Evolutionary conservation across 2,888 invertebrate genomes (phyloP), one percentile per base, ranked within the genome.

Genomic region (Phlogophora meticulosa): DNA sequence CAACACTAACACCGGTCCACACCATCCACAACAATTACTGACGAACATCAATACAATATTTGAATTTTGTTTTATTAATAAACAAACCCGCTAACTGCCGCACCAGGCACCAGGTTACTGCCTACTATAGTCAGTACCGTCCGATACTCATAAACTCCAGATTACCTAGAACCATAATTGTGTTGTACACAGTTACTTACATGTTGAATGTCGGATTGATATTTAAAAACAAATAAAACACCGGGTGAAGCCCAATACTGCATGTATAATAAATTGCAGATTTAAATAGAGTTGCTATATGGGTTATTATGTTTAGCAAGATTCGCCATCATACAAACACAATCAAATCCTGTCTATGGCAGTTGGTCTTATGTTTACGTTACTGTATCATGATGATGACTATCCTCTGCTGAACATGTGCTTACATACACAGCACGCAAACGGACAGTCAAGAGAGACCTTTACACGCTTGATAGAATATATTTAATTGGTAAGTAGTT

Each of bases 161-260:
- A 36, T 66, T 24, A 36, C n/a, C 20, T 13, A 10, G 24, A 43
- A 36, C 4, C 28, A 38, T 38, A 38, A 65, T 13, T n/a, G 22
- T 1, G 13, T 15, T 38, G 28, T 45, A 55, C 28, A 15, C 28
- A 28, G 28, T 5, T 28, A n/a, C n/a, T n/a, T n/a, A n/a, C n/a
- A n/a, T n/a, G n/a, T 67, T 22, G 20, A 28, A 28, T 28, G 36
- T 28, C 15, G 9, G 22, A 13, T 57, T 58, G 59, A 42, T 48
- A 34, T 42, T 66, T 69, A 32, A 57, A 56, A 46, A 45, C 17
- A n/a, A 69, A 56, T 56, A 32, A 56, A 65, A 40, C 15, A 38
- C 5, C 20, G 38, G 32, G 22, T 32, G 5, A 38, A 46, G 22
- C 7, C 0, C 0, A 17, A 24, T 17, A 68, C 34, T 40, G 7